phyloP scores from a whole-genome alignment of 2,113 vertebrate species.

The Herpailurus yagouaroundi region DNA sequence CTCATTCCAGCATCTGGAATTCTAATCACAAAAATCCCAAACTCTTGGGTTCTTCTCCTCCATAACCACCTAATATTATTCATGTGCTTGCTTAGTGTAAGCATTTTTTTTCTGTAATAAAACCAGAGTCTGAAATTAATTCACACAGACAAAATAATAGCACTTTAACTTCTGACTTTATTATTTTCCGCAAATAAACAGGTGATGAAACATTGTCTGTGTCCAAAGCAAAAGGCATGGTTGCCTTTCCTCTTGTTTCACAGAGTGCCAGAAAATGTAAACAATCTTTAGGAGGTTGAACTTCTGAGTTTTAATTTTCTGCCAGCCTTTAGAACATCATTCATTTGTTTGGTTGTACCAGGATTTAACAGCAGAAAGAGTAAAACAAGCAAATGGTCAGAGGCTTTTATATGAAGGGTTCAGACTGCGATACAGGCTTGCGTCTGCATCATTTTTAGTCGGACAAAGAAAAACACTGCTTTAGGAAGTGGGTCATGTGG shows the following conservation, averaged over 20 bases:
- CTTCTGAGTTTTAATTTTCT: conserved; percentile 47
- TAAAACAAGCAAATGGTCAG: conserved; percentile 39
- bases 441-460: conserved; percentile 59
- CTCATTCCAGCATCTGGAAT: neutral
- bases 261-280: conserved; percentile 76
- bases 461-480: conserved; percentile 91
- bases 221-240: neutral
- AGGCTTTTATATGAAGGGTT: conserved; percentile 33
- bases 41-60: neutral
- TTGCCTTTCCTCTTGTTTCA: conserved; percentile 44
- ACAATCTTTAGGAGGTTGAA: conserved; percentile 60
- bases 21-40: conserved; percentile 49
- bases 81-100: neutral
- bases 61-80: neutral
- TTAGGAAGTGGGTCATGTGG: conserved; percentile 96
- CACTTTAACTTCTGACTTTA: conserved; percentile 72
- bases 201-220: conserved; percentile 47
- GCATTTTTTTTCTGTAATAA: neutral
- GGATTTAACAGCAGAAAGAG: conserved; percentile 41
- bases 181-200: conserved; percentile 66
- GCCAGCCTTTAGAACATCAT: conserved; percentile 55
- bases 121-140: conserved; percentile 33
- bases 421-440: neutral
- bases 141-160: conserved; percentile 26
- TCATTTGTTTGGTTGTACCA: conserved; percentile 49